Evolutionary conservation across 2,113 vertebrate genomes (phyloP).

Genomic region (Callorhinus ursinus): DNA sequence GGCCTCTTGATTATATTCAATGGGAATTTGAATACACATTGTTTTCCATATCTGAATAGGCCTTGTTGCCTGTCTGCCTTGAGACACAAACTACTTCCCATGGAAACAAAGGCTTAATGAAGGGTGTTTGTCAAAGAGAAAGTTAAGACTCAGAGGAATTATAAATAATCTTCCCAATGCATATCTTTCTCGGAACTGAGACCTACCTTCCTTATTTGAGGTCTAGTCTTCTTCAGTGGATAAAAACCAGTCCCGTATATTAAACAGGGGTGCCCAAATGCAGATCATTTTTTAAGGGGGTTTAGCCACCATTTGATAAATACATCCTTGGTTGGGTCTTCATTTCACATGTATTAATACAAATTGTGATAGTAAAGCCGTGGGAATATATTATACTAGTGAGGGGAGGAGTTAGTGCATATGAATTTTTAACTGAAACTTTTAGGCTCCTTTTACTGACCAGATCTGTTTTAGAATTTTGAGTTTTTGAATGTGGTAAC

Average conservation of each 20-base stretch:
- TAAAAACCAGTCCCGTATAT: slow-evolving; percentile 11
- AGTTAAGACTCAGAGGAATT: slow-evolving; percentile 74
- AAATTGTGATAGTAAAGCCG: background rate
- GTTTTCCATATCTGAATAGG: slow-evolving; percentile 71
- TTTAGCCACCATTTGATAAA: slow-evolving; percentile 1
- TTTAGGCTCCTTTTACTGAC: background rate
- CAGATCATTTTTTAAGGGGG: background rate
- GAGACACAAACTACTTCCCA: slow-evolving; percentile 70
- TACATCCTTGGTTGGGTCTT: background rate
- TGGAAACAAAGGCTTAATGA: slow-evolving; percentile 78
- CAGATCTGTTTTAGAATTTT: background rate
- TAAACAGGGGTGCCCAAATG: background rate
- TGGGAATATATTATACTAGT: background rate
- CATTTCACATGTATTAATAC: background rate
- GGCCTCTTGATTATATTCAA: slow-evolving; percentile 76
- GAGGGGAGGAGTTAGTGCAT: background rate
- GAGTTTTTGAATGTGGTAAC: background rate
- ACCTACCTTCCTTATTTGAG: slow-evolving; percentile 24
- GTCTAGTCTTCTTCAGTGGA: slow-evolving; percentile 1
- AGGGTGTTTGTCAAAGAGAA: slow-evolving; percentile 70
- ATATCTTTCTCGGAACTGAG: slow-evolving; percentile 49
- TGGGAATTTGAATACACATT: slow-evolving; percentile 73
- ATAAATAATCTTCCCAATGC: slow-evolving; percentile 65
- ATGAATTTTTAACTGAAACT: background rate
- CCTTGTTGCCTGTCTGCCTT: slow-evolving; percentile 65